A percentile compares a stretch with the other conserved stretches of the same genome.
Evolutionary conservation across 2,797 vertebrate genomes (phyloP).

Genomic region (Eidolon dupreanum): DNA sequence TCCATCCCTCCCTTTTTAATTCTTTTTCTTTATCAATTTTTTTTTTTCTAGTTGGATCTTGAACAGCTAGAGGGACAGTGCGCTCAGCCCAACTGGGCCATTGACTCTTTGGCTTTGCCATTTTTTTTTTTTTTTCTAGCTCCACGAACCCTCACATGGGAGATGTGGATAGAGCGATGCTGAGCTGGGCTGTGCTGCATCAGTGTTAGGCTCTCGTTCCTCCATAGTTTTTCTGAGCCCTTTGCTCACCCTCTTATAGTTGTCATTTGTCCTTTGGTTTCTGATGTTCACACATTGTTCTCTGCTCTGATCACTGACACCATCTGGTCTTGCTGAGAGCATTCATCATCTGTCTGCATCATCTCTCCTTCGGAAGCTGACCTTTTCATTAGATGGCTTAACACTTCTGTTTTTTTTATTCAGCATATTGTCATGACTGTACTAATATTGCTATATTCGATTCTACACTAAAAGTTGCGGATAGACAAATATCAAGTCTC

Average conservation of each 20-base stretch:
- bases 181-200: background rate
- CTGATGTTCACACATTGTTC: slow-evolving; percentile 59
- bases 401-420: slow-evolving; percentile 72
- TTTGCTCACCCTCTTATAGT: slow-evolving; percentile 12
- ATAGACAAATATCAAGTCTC: slow-evolving; percentile 70
- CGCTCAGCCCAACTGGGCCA: background rate
- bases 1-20: background rate
- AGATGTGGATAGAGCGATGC: background rate
- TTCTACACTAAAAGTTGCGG: slow-evolving; percentile 74
- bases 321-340: slow-evolving; percentile 67
- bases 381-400: slow-evolving; percentile 77
- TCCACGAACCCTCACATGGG: background rate
- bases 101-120: background rate
- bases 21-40: background rate
- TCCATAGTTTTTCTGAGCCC: background rate
- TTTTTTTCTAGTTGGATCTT: background rate
- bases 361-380: slow-evolving; percentile 69
- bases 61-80: background rate
- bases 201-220: background rate
- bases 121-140: background rate
- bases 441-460: slow-evolving; percentile 68
- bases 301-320: slow-evolving; percentile 65
- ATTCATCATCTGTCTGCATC: slow-evolving; percentile 62
- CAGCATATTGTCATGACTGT: slow-evolving; percentile 72
- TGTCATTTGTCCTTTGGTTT: slow-evolving; percentile 65